Percentiles rank a stretch among this genome's conserved stretches.
phyloP scores from a whole-genome alignment of 1,140 invertebrate genomes.

The Lepidurus apus region DNA sequence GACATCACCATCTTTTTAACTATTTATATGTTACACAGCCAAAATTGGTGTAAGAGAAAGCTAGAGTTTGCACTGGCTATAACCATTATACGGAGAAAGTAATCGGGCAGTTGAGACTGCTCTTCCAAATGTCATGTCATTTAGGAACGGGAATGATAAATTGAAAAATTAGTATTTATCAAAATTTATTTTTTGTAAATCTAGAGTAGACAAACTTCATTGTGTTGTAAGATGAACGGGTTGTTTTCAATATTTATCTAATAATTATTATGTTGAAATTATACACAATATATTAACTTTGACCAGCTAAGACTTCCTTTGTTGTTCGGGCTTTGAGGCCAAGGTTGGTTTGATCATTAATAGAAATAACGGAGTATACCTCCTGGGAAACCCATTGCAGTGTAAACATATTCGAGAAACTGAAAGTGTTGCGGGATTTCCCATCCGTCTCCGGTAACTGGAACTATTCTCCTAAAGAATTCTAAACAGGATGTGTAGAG shows the following conservation, averaged over 20 bases:
- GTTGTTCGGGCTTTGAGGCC: not conserved
- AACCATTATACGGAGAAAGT: not conserved
- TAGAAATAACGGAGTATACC: not conserved
- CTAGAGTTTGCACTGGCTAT: not conserved
- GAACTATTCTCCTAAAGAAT: not conserved
- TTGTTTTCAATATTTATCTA: too few species aligned
- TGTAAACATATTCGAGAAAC: not conserved
- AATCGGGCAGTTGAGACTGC: not conserved
- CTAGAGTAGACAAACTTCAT: too few species aligned
- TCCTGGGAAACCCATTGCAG: not conserved
- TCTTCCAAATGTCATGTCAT: not conserved
- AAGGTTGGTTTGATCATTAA: not conserved
- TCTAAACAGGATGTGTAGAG: not conserved
- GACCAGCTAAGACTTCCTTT: not conserved
- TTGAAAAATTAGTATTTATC: too few species aligned
- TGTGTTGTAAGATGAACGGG: too few species aligned
- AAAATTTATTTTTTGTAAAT: too few species aligned
- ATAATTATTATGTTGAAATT: too few species aligned
- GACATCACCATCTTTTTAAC: not conserved
- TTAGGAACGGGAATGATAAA: not conserved
- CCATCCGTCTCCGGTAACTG: not conserved
- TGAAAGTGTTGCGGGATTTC: conserved; percentile 11
- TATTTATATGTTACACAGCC: not conserved
- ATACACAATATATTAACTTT: too few species aligned
- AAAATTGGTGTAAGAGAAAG: not conserved